A percentile compares a stretch with the other conserved stretches of the same genome.
phyloP scores from a whole-genome alignment of 2,888 invertebrate species.

The Heteropelma amictum region DNA sequence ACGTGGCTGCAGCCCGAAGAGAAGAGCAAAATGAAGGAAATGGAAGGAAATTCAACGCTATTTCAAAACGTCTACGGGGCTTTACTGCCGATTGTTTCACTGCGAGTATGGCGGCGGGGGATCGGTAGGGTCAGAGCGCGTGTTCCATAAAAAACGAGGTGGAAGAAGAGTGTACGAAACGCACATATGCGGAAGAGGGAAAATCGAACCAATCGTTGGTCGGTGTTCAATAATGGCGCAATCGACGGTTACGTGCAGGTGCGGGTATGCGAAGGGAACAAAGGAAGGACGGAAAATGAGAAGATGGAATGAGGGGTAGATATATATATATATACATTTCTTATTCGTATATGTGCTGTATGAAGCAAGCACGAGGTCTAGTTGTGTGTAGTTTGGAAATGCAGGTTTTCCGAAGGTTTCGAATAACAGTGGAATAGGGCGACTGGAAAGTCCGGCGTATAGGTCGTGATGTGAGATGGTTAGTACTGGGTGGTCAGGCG shows the following conservation, averaged over 20 bases:
- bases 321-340: no score
- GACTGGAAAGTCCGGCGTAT: slow-evolving; percentile 25
- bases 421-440: slow-evolving; percentile 28
- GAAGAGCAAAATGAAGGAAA: neutral
- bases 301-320: neutral
- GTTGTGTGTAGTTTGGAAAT: no score
- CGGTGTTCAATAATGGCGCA: slow-evolving; percentile 43
- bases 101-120: neutral
- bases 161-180: slow-evolving; percentile 39
- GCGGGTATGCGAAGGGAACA: slow-evolving; percentile 47
- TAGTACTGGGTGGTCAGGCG: slow-evolving; percentile 14
- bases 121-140: slow-evolving; percentile 7
- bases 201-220: slow-evolving; percentile 52
- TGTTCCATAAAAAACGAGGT: neutral
- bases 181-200: slow-evolving; percentile 44
- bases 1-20: neutral
- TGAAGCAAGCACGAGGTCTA: no score
- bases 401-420: slow-evolving; percentile 18
- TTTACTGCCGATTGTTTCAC: slow-evolving; percentile 52
- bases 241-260: slow-evolving; percentile 41
- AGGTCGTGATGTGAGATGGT: neutral
- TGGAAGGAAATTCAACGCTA: slow-evolving; percentile 43
- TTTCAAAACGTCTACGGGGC: slow-evolving; percentile 47
- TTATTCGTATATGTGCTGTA: no score
- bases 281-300: slow-evolving; percentile 33